These are phyloP conservation scores for Macrostomum lignano DNA, from an alignment of 1,140 invertebrate species.

Conservation along the genomic window DNA sequence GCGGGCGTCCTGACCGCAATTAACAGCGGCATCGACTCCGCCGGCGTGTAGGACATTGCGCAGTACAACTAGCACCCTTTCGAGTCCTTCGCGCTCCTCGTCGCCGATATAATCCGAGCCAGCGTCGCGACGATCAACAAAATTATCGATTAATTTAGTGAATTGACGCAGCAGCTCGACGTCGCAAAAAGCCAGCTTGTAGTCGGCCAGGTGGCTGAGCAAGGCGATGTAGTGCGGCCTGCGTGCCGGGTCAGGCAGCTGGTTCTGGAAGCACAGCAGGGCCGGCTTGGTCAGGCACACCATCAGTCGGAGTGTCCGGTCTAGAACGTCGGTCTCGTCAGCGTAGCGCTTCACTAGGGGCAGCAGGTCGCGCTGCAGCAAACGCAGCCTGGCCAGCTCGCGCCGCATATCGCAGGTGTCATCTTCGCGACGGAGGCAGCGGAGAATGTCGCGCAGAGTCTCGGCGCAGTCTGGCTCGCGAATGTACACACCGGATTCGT, in stretches of 20 bases:
- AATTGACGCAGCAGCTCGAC: too few species aligned
- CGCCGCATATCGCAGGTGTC: conserved; percentile 51
- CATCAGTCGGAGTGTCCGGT: conserved; percentile 37
- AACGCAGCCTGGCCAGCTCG: conserved; percentile 53
- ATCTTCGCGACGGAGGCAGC: conserved; percentile 58
- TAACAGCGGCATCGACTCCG: too few species aligned
- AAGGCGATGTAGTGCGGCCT: conserved; percentile 51
- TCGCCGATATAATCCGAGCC: too few species aligned
- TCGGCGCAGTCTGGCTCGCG: conserved; percentile 10
- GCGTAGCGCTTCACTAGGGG: conserved; percentile 49
- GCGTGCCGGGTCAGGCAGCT: conserved; percentile 48
- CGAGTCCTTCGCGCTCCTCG: too few species aligned
- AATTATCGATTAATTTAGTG: too few species aligned
- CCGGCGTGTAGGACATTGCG: conserved; percentile 4
- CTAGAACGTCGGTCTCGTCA: neutral
- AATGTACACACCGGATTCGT: conserved; percentile 7
- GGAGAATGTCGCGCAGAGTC: conserved; percentile 43
- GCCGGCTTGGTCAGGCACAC: conserved; percentile 72
- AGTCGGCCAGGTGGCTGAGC: conserved; percentile 39
- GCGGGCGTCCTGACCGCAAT: too few species aligned
- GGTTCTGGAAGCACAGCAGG: conserved; percentile 46
- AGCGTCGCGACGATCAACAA: too few species aligned
- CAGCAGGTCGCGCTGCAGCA: conserved; percentile 58
- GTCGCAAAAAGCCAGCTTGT: conserved; percentile 27
- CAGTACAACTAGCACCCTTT: conserved; percentile 9